These are phyloP conservation scores for Leptopterna dolabrata DNA, from an alignment of 2,888 invertebrate species.

Conservation along the genomic window DNA sequence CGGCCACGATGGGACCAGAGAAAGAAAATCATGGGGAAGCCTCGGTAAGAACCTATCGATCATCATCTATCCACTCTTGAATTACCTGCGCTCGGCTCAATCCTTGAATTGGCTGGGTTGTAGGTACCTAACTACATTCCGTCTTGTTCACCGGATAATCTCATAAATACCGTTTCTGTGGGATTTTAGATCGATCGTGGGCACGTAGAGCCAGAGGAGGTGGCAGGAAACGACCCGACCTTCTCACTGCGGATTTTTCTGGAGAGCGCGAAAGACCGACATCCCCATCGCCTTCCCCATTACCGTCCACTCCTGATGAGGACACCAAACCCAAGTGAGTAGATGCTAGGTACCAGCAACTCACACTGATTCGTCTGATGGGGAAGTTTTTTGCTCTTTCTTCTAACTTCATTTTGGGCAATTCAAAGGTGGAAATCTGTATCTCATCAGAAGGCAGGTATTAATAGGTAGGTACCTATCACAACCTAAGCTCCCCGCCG, in stretches of 20 bases:
- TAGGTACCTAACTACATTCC: too few relatives aligned
- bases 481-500: too few relatives aligned
- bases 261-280: conserved; percentile 79
- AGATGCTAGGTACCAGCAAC: conserved; percentile 65
- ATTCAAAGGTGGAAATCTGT: too few relatives aligned
- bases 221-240: conserved; percentile 81
- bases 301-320: conserved; percentile 67
- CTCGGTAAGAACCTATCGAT: conserved; percentile 72
- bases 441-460: too few relatives aligned
- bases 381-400: too few relatives aligned
- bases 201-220: conserved; percentile 82
- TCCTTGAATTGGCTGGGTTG: neutral
- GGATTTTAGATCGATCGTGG: conserved; percentile 84
- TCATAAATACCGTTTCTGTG: too few relatives aligned
- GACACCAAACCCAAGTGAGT: conserved; percentile 72
- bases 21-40: conserved; percentile 86
- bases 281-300: conserved; percentile 74
- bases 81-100: neutral
- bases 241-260: conserved; percentile 78
- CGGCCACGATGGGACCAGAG: conserved; percentile 79
- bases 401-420: too few relatives aligned
- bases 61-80: neutral
- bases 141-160: too few relatives aligned
- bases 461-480: too few relatives aligned
- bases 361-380: too few relatives aligned